Conservation (phyloP, 2,888 invertebrate genomes). For the Heteropelma amictum region DNA sequence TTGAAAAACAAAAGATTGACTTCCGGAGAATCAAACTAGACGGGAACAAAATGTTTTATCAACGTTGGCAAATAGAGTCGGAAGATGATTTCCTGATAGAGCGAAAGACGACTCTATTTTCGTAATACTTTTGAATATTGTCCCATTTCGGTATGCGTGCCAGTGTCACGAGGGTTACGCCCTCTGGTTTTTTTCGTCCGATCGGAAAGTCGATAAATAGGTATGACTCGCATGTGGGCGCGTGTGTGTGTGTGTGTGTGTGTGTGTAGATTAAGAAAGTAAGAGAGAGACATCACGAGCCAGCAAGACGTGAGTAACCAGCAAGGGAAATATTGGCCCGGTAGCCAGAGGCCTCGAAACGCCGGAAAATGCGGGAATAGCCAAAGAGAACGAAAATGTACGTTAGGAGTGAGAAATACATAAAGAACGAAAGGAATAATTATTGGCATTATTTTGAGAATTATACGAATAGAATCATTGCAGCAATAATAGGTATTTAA, state of each 20-base stretch:
- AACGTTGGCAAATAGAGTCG: no score
- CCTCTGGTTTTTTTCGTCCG: neutral
- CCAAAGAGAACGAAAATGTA: neutral
- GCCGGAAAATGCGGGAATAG: neutral
- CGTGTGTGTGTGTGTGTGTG: neutral
- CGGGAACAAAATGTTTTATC: no score
- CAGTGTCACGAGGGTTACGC: constrained; percentile 27
- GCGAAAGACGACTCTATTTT: neutral
- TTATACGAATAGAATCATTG: no score
- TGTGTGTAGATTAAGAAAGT: neutral
- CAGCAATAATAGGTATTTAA: no score
- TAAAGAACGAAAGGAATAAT: neutral
- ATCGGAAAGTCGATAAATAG: constrained; percentile 41
- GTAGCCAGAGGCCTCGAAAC: neutral
- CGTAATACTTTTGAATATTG: neutral
- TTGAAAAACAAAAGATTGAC: no score
- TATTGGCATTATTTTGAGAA: neutral
- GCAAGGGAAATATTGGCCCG: neutral
- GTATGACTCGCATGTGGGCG: constrained; percentile 1
- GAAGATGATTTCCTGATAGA: neutral
- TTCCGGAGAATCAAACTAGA: no score
- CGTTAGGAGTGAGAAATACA: neutral
- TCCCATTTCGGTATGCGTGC: neutral
- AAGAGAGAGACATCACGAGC: neutral
- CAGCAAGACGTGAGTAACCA: neutral